Conservation (phyloP, 1,140 invertebrate genomes). For the Temnothorax curvispinosus region DNA sequence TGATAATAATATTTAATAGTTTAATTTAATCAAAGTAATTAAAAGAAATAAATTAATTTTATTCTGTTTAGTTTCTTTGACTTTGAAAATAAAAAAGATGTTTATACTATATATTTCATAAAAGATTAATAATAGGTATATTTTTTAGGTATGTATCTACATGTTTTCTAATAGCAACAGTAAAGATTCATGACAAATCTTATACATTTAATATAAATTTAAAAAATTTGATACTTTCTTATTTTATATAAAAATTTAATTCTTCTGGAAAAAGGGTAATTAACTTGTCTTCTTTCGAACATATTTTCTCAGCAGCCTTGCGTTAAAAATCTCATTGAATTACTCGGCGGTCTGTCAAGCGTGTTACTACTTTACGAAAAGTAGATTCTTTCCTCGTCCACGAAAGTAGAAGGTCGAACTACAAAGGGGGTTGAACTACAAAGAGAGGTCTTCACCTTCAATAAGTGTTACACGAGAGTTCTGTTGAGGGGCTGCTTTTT, state of each 20-base stretch:
- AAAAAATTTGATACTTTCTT: background rate
- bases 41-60: background rate
- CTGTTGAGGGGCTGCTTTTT: background rate
- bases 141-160: background rate
- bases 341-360: slow-evolving; percentile 15
- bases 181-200: background rate
- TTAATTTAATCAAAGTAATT: background rate
- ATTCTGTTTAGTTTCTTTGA: background rate
- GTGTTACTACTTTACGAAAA: slow-evolving; percentile 29
- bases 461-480: background rate
- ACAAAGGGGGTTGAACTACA: slow-evolving; percentile 22
- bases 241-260: background rate
- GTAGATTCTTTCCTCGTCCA: slow-evolving; percentile 23
- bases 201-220: background rate
- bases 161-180: background rate
- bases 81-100: background rate
- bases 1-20: background rate
- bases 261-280: background rate
- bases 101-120: background rate
- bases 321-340: slow-evolving; percentile 29
- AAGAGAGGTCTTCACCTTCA: slow-evolving; percentile 16
- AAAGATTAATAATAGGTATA: background rate
- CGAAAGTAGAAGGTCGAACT: slow-evolving; percentile 19
- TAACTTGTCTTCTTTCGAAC: background rate
- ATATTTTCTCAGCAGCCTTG: background rate